Conservation (phyloP, 1,140 invertebrate genomes). For the Drosophila ambigua region DNA sequence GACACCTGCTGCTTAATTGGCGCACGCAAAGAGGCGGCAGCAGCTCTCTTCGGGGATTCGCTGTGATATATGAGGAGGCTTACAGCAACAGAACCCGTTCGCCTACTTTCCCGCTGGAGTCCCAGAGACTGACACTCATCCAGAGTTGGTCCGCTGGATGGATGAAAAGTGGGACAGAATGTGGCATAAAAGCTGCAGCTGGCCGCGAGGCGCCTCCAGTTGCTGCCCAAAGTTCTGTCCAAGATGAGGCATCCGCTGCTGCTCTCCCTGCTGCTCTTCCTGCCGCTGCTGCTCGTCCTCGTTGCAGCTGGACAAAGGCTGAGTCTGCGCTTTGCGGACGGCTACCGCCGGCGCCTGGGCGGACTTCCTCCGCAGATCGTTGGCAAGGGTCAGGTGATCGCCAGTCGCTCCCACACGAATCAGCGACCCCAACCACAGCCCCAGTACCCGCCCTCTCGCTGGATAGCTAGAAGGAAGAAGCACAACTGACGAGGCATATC, state of each 20-base stretch:
- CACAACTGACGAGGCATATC: conserved; percentile 2
- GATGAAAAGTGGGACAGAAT: conserved; percentile 32
- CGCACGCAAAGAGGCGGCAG: conserved; percentile 17
- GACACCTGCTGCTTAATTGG: conserved; percentile 49
- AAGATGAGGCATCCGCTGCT: conserved; percentile 47
- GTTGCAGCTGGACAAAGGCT: conserved; percentile 4
- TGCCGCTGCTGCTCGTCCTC: conserved; percentile 9
- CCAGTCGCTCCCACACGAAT: conserved; percentile 18
- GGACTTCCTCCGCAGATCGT: conserved; percentile 17
- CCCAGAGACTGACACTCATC: conserved; percentile 50
- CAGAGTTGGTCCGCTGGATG: neutral
- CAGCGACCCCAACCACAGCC: neutral
- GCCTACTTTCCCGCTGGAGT: conserved; percentile 42
- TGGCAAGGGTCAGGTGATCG: conserved; percentile 49
- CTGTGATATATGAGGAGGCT: conserved; percentile 9
- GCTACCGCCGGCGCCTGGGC: conserved; percentile 36
- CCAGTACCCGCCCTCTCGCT: conserved; percentile 12
- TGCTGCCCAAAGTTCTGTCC: conserved; percentile 45
- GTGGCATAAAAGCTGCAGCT: conserved; percentile 54
- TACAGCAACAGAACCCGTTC: conserved; percentile 23
- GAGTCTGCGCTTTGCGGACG: conserved; percentile 27
- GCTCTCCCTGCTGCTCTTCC: conserved; percentile 6
- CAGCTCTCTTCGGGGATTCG: conserved; percentile 1
- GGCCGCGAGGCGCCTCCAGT: conserved; percentile 25
- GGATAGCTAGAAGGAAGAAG: conserved; percentile 44